These are phyloP conservation scores for Ormyrus labotus DNA, from an alignment of 2,888 invertebrate genomes.

Conservation along the genomic window DNA sequence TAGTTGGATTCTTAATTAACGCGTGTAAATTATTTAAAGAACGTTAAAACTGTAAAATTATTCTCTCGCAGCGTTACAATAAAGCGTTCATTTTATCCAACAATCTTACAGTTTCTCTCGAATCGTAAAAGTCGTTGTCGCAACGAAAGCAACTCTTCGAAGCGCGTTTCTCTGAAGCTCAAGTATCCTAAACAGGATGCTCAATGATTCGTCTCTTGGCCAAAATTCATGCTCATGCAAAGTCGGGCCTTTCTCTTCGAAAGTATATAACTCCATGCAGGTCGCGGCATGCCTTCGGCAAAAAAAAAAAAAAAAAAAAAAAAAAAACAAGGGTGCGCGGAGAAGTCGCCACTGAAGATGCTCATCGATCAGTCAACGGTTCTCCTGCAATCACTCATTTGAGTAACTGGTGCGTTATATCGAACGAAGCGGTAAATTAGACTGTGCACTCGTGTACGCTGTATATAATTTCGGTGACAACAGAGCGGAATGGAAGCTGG, in stretches of 20 bases:
- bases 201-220: background rate
- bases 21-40: too few relatives aligned
- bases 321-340: background rate
- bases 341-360: constrained; percentile 12
- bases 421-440: constrained; percentile 31
- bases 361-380: constrained; percentile 33
- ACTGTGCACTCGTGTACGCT: constrained; percentile 11
- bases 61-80: too few relatives aligned
- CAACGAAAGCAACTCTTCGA: background rate
- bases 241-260: constrained; percentile 19
- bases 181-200: background rate
- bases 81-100: too few relatives aligned
- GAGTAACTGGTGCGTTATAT: background rate
- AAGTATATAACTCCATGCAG: constrained; percentile 54
- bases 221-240: constrained; percentile 49
- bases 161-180: background rate
- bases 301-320: background rate
- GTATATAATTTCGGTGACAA: background rate
- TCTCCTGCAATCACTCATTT: constrained; percentile 7
- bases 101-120: background rate
- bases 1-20: too few relatives aligned
- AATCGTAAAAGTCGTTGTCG: background rate
- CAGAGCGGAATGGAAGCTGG: background rate
- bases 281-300: constrained; percentile 51
- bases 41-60: too few relatives aligned